Base-by-base conservation (phyloP, 2,797 vertebrate species). In the Characodon lateralis region DNA sequence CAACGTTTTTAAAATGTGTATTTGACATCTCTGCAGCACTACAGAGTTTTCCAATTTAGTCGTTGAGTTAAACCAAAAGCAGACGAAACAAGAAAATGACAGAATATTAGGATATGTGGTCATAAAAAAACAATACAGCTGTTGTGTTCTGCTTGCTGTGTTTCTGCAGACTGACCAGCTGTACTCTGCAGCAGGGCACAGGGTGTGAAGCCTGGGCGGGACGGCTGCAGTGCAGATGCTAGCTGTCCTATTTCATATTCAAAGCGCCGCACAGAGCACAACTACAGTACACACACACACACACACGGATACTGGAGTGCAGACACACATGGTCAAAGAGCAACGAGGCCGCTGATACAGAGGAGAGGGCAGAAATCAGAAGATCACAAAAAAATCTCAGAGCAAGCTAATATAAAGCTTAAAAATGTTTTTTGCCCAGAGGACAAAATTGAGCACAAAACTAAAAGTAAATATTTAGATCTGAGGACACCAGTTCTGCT, bases 141-240 rank as follows among this genome's bases (percentile, higher is more conserved):
- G 35, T 12, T 65, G 59, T 0, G 56, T 43, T 78, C 26, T 48
- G 13, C 18, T 61, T 48, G 13, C 18, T 61, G 80, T 72, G 74
- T 80, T 78, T 79, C 65, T 81, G 80, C 87, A 76, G 74, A 43
- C 74, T 77, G 78, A 59, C 82, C 86, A 86, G 88, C 85, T 85
- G 82, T 73, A 73, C 74, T 20, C 56, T 88, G 87, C 83, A 69
- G 80, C 53, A 78, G 78, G 72, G 63, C 63, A 41, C 80, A 81
- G 80, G 76, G 79, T 82, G 83, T 74, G 84, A 72, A 73, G 78
- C 78, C 82, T 5, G 85, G 81, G 82, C 56, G 73, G 82, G 87
- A 85, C 78, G 91, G 93, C 93, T 94, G 94, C 93, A 95, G 83
- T 95, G 94, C 94, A 95, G 94, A 95, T 93, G 89, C 84, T 79